phyloP scores from a whole-genome alignment of 2,888 invertebrate species.

The Cantharis flavilabris region DNA sequence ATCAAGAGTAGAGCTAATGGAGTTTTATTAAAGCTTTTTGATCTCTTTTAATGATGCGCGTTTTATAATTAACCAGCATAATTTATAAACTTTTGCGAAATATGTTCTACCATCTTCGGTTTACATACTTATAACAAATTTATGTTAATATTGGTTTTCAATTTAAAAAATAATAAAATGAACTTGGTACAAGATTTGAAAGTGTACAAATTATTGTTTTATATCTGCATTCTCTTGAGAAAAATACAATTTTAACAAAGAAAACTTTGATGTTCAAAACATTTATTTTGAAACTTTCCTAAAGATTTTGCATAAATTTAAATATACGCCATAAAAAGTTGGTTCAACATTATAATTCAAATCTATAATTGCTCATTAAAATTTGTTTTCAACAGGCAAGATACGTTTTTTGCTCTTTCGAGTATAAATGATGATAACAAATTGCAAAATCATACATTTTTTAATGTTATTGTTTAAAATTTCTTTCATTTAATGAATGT shows the following conservation, averaged over 20 bases:
- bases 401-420: background rate
- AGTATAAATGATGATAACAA: background rate
- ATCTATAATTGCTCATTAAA: conserved; percentile 1
- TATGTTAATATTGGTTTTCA: background rate
- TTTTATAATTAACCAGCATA: conserved; percentile 11
- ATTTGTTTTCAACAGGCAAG: background rate
- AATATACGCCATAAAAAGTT: background rate
- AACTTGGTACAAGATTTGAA: conserved; percentile 1
- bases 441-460: background rate
- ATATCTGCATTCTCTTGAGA: conserved; percentile 15
- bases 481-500: no score
- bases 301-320: conserved; percentile 14
- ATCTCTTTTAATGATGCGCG: conserved; percentile 6
- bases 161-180: background rate
- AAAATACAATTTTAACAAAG: conserved; percentile 10
- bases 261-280: conserved; percentile 10
- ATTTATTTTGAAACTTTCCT: conserved; percentile 3
- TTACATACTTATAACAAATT: background rate
- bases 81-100: background rate
- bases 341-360: background rate
- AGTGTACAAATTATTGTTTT: conserved; percentile 16
- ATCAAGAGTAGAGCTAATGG: conserved; percentile 18
- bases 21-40: conserved; percentile 17
- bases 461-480: background rate
- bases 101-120: background rate